A percentile compares a stretch with the other conserved stretches of the same genome.
Conservation (phyloP, 2,888 invertebrate species). For the Watsonalla binaria region DNA sequence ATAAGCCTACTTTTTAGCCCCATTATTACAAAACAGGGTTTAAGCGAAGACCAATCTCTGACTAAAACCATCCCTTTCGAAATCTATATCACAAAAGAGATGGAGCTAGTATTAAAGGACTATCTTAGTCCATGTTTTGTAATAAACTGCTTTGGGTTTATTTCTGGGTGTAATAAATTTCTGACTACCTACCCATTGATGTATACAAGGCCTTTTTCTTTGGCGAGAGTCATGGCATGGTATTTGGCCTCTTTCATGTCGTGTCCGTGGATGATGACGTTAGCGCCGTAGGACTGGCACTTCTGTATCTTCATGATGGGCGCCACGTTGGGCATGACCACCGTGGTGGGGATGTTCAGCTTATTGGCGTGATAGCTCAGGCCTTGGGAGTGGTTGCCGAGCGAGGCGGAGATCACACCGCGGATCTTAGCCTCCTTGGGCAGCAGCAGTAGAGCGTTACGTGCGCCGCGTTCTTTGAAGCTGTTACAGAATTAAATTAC, state of each 20-base stretch:
- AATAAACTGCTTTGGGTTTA: background rate
- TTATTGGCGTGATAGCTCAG: conserved; percentile 88
- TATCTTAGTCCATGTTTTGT: too few species aligned
- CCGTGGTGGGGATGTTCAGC: conserved; percentile 85
- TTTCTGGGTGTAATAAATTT: background rate
- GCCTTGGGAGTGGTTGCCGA: conserved; percentile 95
- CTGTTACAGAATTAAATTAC: conserved; percentile 60
- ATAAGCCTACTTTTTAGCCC: too few species aligned
- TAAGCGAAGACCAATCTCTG: too few species aligned
- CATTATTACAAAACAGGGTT: too few species aligned
- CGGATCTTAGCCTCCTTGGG: conserved; percentile 82
- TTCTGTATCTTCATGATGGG: conserved; percentile 97
- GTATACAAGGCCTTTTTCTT: conserved; percentile 85
- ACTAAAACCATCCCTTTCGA: too few species aligned
- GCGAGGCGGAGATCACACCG: conserved; percentile 95
- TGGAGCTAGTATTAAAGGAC: too few species aligned
- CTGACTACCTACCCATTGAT: conserved; percentile 87
- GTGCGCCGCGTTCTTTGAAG: conserved; percentile 96
- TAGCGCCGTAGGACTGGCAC: conserved; percentile 90
- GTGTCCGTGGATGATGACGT: conserved; percentile 88
- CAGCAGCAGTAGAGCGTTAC: conserved; percentile 89
- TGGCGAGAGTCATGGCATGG: conserved; percentile 86
- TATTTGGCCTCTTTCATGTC: conserved; percentile 92
- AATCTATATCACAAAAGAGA: too few species aligned
- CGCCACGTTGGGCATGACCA: conserved; percentile 97